Evolutionary conservation across 2,797 vertebrate species (phyloP), one percentile per base, ranked within the genome.

Genomic region (Enteromius argenteus): DNA sequence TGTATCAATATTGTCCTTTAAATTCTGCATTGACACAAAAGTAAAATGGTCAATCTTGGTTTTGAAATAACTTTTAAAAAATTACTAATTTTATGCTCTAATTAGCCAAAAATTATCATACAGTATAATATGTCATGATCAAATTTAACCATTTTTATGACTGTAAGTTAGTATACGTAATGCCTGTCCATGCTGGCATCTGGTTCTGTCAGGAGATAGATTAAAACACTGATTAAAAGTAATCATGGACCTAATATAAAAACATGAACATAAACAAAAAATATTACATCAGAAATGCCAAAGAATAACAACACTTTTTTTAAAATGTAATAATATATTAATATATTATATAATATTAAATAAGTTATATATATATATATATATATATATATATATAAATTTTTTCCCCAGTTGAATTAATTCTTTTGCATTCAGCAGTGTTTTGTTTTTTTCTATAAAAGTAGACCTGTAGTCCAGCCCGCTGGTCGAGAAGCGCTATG

Each of bases 401-500:
- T 39, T 39, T 46, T 46, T 46, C 44, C 44, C 13, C 44, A 13
- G 44, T 46, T 46, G 7, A 37, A 37, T 37, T 7, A 7, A 5
- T 37, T 37, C 7, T 39, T 39, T 39, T 8, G 7, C 37, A 39
- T 39, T 7, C 7, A 39, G 37, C 37, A 39, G 37, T 39, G 8
- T 39, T 39, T 56, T 17, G 5, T 1, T 44, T 73, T 37, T 37
- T 58, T 21, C 19, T 56, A 53, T 76, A 19, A 56, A 11, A 37
- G 21, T 30, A 76, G 19, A 37, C 51, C 30, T 37, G 19, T 4
- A 1, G 9, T 17, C 87, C 87, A 92, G 90, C 88, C 87, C 4
- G 1, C 44, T 1, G 3, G 15, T 32, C 10, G 17, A 85, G 87
- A 83, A 84, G 82, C 27, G 74, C 37, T 51, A 13, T 73, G 71